A percentile compares a stretch with the other conserved stretches of the same genome.
These are phyloP conservation scores for Pipistrellus kuhlii DNA, from an alignment of 2,797 vertebrate species.

Conservation along the genomic window DNA sequence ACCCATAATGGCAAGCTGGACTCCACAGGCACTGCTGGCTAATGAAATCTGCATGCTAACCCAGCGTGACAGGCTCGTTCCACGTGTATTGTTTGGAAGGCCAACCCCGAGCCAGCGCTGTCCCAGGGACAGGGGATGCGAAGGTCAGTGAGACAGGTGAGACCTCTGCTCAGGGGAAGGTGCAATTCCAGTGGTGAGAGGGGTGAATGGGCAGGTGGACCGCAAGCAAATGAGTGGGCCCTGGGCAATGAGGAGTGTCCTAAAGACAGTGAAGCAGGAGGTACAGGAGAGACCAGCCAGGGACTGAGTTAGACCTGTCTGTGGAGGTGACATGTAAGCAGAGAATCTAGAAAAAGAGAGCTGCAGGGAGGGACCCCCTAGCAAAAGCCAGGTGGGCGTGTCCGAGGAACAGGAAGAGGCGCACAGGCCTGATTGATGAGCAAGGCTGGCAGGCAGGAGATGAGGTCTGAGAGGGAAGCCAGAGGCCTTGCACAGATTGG, in stretches of 20 bases:
- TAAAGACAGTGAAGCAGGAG: background rate
- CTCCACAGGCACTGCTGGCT: slow-evolving; percentile 40
- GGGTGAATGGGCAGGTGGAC: background rate
- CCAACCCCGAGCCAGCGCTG: background rate
- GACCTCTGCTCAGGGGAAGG: background rate
- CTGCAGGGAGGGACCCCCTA: background rate
- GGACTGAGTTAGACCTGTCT: background rate
- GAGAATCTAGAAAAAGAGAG: background rate
- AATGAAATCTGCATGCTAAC: slow-evolving; percentile 61
- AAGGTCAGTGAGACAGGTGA: background rate
- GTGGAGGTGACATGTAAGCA: background rate
- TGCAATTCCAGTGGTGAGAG: background rate
- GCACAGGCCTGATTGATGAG: accelerated
- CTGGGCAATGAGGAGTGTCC: background rate
- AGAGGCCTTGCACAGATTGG: background rate
- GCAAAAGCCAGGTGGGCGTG: accelerated
- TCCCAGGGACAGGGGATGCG: background rate
- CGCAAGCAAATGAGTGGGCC: accelerated
- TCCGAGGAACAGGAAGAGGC: background rate
- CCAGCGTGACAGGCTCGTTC: background rate
- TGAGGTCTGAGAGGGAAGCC: background rate
- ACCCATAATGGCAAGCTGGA: slow-evolving; percentile 66
- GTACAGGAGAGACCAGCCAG: background rate
- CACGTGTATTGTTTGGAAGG: background rate
- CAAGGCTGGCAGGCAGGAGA: background rate